Base-by-base conservation (phyloP, 2,113 vertebrate species). In the Hymenochirus boettgeri region DNA sequence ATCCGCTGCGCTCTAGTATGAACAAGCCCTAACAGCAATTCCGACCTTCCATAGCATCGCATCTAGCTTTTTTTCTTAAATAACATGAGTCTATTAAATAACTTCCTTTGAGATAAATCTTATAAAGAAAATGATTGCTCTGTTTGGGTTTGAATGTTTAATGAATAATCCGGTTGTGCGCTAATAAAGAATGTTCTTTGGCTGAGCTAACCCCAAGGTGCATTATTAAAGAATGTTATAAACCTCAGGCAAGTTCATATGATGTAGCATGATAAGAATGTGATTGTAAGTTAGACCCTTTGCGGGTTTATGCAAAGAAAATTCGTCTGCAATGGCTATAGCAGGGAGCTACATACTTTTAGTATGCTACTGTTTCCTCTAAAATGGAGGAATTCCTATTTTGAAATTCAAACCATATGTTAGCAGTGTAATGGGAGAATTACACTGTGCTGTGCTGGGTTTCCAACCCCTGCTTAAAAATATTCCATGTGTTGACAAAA, bases 331-430 rank as follows among this genome's bases (percentile, higher is more conserved):
- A 69, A 42, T 69, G 56, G 39, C 19, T 53, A 69, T 45, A 60
- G 65, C 56, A 53, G 65, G n/a, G 39, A 69, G 56, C 57, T 51
- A 45, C 57, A 69, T 69, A 69, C 47, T 60, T 69, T 45, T 57
- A 60, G 65, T 57, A 69, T 52, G 65, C 65, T 69, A 69, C 65
- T 53, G 65, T 69, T 69, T 69, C 65, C 65, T 69, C 57, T 58
- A 69, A 69, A 59, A 69, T 69, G 57, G 65, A 69, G 65, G 65
- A 53, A 69, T 69, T 69, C 65, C 65, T 69, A 69, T 53, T 59
- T 48, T 60, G 19, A 60, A 69, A 69, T 60, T 60, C 57, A 69
- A 69, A 69, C 65, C 65, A 69, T 69, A 69, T 69, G 65, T 58
- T 33, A 53, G 65, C 57, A 29, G 65, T 53, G 48, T 53, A 69